These are phyloP conservation scores for Tholera decimalis DNA, from an alignment of 2,888 invertebrate species.

Conservation along the genomic window DNA sequence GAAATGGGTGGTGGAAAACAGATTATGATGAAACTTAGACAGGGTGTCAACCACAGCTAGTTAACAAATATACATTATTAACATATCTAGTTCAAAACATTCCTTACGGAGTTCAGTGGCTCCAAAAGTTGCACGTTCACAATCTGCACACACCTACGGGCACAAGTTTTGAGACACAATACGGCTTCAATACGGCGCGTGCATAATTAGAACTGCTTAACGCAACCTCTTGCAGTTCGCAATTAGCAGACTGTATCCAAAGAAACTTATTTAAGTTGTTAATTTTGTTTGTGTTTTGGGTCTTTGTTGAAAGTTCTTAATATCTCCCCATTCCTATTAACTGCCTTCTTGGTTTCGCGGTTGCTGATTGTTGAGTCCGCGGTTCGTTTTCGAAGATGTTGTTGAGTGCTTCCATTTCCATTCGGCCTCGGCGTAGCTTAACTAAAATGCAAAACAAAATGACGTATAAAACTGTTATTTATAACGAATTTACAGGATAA, in stretches of 20 bases:
- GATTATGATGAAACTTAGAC: too few relatives aligned
- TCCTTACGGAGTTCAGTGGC: conserved; percentile 10
- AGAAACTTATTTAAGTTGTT: conserved; percentile 39
- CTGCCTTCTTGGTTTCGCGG: too few relatives aligned
- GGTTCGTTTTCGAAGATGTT: too few relatives aligned
- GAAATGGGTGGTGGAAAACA: too few relatives aligned
- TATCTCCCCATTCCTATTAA: neutral
- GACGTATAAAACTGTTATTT: too few relatives aligned
- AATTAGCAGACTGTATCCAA: conserved; percentile 36
- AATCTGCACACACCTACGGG: conserved; percentile 25
- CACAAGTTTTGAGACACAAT: conserved; percentile 36
- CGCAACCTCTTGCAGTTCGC: conserved; percentile 37
- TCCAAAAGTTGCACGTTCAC: conserved; percentile 45
- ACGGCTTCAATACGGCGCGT: conserved; percentile 43
- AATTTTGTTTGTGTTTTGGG: conserved; percentile 27
- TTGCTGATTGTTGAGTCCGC: too few relatives aligned
- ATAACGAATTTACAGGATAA: too few relatives aligned
- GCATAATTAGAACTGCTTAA: conserved; percentile 50
- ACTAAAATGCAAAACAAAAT: too few relatives aligned
- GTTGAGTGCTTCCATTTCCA: too few relatives aligned
- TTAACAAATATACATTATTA: too few relatives aligned
- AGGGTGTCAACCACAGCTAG: too few relatives aligned
- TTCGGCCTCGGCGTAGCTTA: too few relatives aligned
- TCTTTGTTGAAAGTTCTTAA: conserved; percentile 7
- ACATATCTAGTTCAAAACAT: neutral